Conservation (phyloP, 2,113 vertebrate genomes). For the Atractosteus spatula region DNA sequence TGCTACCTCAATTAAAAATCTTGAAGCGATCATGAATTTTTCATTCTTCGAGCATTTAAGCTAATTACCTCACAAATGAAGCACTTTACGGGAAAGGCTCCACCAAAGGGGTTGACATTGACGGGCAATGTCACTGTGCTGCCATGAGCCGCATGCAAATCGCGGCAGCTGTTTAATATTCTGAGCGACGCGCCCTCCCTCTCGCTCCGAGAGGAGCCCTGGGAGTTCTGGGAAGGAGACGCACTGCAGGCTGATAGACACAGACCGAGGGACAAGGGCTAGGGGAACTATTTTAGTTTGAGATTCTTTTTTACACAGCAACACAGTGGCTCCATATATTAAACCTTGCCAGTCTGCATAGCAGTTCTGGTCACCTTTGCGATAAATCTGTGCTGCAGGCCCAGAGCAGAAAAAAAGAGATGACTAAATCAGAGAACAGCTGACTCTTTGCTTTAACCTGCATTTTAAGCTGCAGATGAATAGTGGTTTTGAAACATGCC, state of each 20-base stretch:
- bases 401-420: too few relatives aligned
- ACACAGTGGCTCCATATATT: too few relatives aligned
- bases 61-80: conserved; percentile 85
- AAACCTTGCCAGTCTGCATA: too few relatives aligned
- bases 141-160: conserved; percentile 73
- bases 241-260: neutral
- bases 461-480: too few relatives aligned
- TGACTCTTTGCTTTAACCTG: too few relatives aligned
- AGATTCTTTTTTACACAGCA: too few relatives aligned
- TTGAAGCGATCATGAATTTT: conserved; percentile 87
- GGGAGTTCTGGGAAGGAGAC: neutral
- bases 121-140: conserved; percentile 83
- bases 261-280: neutral
- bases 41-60: conserved; percentile 84
- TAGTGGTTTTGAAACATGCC: too few relatives aligned
- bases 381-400: too few relatives aligned
- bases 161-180: conserved; percentile 77
- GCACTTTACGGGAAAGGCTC: conserved; percentile 76
- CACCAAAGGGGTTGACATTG: conserved; percentile 73
- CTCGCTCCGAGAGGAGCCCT: neutral
- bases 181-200: conserved; percentile 41
- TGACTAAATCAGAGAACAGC: too few relatives aligned
- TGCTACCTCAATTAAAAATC: conserved; percentile 82
- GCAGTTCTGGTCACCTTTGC: too few relatives aligned
- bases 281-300: neutral